phyloP scores from a whole-genome alignment of 1,140 invertebrate species.

The Drosophila pseudoobscura region DNA sequence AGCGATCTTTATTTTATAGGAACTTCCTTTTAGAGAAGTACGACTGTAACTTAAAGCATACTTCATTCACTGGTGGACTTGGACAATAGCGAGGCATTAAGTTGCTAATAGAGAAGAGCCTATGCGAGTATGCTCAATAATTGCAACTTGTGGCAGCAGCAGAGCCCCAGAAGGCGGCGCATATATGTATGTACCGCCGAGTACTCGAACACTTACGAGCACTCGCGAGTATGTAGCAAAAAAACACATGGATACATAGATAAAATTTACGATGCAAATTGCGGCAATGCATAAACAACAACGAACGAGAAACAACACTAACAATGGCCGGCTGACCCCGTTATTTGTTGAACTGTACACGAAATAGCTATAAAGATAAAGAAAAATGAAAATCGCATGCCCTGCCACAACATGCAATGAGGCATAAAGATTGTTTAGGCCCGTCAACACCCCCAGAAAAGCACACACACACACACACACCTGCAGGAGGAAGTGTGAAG shows the following conservation, averaged over 20 bases:
- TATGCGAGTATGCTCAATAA: constrained; percentile 20
- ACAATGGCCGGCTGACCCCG: constrained; percentile 75
- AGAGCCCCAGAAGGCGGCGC: neutral
- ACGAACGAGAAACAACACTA: constrained; percentile 28
- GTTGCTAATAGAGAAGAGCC: constrained; percentile 29
- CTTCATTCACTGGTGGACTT: constrained; percentile 12
- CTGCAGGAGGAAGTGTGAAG: constrained; percentile 19
- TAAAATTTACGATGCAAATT: constrained; percentile 56
- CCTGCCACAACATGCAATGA: constrained; percentile 51
- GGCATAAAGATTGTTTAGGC: constrained; percentile 36
- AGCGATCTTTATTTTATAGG: too few relatives aligned
- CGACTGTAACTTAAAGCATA: neutral
- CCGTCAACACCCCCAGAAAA: constrained; percentile 22
- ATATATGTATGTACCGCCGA: too few relatives aligned
- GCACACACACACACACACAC: neutral
- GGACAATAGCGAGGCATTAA: constrained; percentile 21
- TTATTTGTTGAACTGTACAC: constrained; percentile 77
- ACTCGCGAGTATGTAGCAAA: neutral
- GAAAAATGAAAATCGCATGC: constrained; percentile 49
- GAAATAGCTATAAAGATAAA: constrained; percentile 44
- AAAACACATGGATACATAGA: constrained; percentile 22
- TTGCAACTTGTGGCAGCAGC: constrained; percentile 11
- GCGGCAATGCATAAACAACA: constrained; percentile 63
- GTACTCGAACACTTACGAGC: neutral
- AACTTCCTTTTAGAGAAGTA: too few relatives aligned